Evolutionary conservation across 2,113 vertebrate genomes (phyloP), one percentile per base, ranked within the genome.

Genomic region (Barnardius zonarius): DNA sequence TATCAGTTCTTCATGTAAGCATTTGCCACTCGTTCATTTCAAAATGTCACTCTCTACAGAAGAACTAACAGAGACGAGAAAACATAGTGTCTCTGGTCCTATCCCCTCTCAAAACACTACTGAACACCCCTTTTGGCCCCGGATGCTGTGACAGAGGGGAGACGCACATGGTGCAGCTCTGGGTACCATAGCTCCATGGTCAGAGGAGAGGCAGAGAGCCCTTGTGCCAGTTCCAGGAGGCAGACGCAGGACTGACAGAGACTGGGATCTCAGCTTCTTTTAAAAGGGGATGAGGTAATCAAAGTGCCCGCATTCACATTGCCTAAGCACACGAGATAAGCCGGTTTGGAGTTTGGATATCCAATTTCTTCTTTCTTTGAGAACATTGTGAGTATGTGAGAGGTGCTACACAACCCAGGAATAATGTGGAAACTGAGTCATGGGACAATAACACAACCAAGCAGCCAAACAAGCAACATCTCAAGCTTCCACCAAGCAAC

Each of bases 81-180:
- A 88, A 81, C 37, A 33, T 4, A 9, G 18, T 6, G 5, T n/a
- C 44, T 46, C 22, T 37, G 55, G 30, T 43, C 48, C 55, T 41
- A 51, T 11, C 23, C 33, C 28, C 9, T 83, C 59, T 33, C 49
- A 70, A 52, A 84, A 55, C 6, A 16, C 9, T 39, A 11, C 2
- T 6, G 10, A 62, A 81, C 52, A 1, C 6, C 30, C 9, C 20
- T 70, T 78, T 66, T 31, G 49, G 54, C 31, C 37, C 19, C 59
- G 67, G 44, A 49, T 2, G 0, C 39, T 68, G 8, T 0, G 3
- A 11, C 1, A 1, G 4, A 35, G 19, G 13, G 7, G 13, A 62
- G 37, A 20, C 23, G 4, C 3, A 2, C 37, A 27, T 0, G 2
- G 51, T 44, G 22, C 44, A 77, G 63, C n/a, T 74, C 63, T 66